Conservation (phyloP, 2,888 invertebrate genomes). For the Pandemis heparana region DNA sequence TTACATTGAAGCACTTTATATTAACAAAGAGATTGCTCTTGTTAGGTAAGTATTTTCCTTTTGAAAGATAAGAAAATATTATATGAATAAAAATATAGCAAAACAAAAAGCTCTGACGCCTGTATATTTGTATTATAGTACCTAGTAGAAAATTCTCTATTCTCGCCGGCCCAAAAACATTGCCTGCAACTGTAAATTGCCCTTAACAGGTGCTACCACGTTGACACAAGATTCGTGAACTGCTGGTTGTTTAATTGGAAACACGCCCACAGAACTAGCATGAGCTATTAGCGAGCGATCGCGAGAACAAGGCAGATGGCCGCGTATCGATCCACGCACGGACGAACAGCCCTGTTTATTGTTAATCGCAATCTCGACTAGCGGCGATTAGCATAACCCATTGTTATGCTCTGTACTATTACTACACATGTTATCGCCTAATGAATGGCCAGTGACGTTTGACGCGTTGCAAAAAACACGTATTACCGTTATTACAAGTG, state of each 20-base stretch:
- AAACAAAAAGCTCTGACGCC: no score
- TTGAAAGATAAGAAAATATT: no score
- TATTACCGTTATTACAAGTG: conserved; percentile 33
- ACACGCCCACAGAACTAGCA: conserved; percentile 36
- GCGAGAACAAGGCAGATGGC: conserved; percentile 74
- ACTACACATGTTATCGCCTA: conserved; percentile 65
- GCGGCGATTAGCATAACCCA: conserved; percentile 79
- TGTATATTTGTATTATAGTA: no score
- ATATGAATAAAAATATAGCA: no score
- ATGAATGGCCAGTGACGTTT: conserved; percentile 67
- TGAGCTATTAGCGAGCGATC: conserved; percentile 47
- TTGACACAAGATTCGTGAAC: conserved; percentile 26
- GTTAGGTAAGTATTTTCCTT: not conserved
- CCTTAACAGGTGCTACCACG: not conserved
- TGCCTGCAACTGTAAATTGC: conserved; percentile 6
- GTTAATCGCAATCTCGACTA: conserved; percentile 75
- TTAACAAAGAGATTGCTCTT: not conserved
- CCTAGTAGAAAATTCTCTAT: not conserved
- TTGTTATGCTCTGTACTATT: conserved; percentile 64
- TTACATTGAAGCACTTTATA: not conserved
- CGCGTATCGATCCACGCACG: conserved; percentile 66
- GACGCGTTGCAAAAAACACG: conserved; percentile 46
- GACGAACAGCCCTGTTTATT: conserved; percentile 66
- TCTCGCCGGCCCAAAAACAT: not conserved
- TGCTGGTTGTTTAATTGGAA: conserved; percentile 29